Percentiles rank a stretch among this genome's conserved stretches.
These are phyloP conservation scores for Drosophila mimica DNA, from an alignment of 2,888 invertebrate species.

Conservation along the genomic window DNA sequence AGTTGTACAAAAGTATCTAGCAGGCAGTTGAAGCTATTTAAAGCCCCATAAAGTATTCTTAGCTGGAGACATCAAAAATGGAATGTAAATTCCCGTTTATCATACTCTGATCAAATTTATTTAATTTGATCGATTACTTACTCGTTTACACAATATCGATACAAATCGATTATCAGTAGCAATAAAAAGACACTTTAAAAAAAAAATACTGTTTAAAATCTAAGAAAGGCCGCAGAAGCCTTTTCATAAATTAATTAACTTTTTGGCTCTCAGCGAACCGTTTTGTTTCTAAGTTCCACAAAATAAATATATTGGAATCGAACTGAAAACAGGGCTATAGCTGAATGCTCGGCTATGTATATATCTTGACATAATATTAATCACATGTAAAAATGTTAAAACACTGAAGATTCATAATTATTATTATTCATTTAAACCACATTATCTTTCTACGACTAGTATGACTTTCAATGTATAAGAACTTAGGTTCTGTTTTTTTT, in stretches of 20 bases:
- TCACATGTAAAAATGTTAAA: neutral
- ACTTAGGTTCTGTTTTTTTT: neutral
- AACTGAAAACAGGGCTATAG: no score
- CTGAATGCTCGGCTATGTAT: neutral
- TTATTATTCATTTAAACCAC: neutral
- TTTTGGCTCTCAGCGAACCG: neutral
- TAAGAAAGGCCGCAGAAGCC: neutral
- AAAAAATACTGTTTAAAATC: no score
- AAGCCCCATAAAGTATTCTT: neutral
- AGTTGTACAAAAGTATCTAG: neutral
- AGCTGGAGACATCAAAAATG: neutral
- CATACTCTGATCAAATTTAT: neutral
- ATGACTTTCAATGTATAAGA: no score
- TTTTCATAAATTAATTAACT: neutral
- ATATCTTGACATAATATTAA: neutral
- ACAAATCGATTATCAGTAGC: no score
- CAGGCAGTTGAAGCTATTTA: neutral
- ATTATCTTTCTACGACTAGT: neutral
- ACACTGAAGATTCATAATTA: neutral
- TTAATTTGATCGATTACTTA: neutral
- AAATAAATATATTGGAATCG: neutral
- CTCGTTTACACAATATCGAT: neutral
- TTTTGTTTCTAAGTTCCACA: neutral
- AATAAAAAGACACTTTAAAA: no score
- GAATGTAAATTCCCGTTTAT: neutral